phyloP scores from a whole-genome alignment of 37 sponge, comb jelly and placozoan species.

The Oopsacas minuta region DNA sequence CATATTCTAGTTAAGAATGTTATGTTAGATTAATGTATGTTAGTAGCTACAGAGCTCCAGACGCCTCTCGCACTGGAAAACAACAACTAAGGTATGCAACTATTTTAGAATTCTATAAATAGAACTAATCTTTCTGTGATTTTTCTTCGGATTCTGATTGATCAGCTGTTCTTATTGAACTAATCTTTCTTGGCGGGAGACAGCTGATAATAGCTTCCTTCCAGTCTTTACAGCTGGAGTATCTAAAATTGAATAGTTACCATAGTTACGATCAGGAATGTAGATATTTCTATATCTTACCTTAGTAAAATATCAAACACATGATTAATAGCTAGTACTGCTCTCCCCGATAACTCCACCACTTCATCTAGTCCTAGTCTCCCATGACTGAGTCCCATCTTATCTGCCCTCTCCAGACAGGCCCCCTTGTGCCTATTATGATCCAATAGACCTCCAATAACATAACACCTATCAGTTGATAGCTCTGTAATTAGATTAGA shows the following conservation, averaged over 20 bases:
- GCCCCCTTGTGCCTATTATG: conserved; percentile 85
- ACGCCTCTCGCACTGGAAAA: background rate
- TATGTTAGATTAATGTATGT: background rate
- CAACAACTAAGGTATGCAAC: background rate
- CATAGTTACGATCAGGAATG: background rate
- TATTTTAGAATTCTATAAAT: background rate
- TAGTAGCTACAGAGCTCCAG: background rate
- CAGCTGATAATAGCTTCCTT: background rate
- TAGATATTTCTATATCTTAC: background rate
- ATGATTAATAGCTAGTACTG: conserved; percentile 65
- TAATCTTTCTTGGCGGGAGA: conserved; percentile 14
- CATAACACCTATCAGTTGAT: conserved; percentile 46
- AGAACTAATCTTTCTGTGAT: background rate
- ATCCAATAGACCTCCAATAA: conserved; percentile 85
- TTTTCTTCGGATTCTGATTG: background rate
- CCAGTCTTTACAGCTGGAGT: background rate
- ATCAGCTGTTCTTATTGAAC: background rate
- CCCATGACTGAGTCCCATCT: conserved; percentile 54
- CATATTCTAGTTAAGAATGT: background rate
- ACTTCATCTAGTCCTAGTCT: conserved; percentile 48
- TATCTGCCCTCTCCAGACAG: conserved; percentile 45
- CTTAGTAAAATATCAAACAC: conserved; percentile 22
- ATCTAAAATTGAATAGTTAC: background rate
- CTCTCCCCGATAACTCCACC: conserved; percentile 43
- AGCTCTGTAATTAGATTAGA: conserved; percentile 23